Conservation (phyloP, 1,140 invertebrate species). For the Octopus sinensis region DNA sequence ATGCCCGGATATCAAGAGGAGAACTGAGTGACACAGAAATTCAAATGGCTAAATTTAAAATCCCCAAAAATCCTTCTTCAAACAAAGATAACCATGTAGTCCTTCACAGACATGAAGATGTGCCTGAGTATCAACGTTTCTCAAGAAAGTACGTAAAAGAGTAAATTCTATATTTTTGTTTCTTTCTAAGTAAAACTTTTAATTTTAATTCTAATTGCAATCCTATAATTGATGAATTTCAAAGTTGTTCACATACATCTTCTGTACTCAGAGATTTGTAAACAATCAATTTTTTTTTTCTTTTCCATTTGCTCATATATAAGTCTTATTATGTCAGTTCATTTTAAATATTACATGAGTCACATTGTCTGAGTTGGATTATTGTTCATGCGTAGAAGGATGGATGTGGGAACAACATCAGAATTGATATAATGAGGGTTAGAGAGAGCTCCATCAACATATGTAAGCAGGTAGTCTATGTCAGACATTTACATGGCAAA, state of each 20-base stretch:
- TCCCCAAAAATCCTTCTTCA: constrained; percentile 43
- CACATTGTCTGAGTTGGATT: too few relatives aligned
- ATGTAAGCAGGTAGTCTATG: too few relatives aligned
- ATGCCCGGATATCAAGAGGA: constrained; percentile 55
- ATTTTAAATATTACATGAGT: too few relatives aligned
- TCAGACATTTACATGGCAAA: too few relatives aligned
- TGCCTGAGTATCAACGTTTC: background rate
- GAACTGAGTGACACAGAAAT: constrained; percentile 58
- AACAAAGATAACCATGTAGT: constrained; percentile 34
- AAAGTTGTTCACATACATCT: background rate
- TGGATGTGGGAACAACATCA: too few relatives aligned
- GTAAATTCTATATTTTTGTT: background rate
- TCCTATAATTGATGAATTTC: background rate
- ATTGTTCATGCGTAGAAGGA: too few relatives aligned
- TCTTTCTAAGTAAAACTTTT: background rate
- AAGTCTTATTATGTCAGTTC: too few relatives aligned
- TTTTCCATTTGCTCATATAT: too few relatives aligned
- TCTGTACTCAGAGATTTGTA: background rate
- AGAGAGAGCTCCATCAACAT: too few relatives aligned
- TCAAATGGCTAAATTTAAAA: constrained; percentile 54
- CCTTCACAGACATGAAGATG: background rate
- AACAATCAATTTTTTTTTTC: too few relatives aligned
- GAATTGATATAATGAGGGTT: too few relatives aligned
- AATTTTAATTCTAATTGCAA: background rate
- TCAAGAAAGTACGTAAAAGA: background rate